These are phyloP conservation scores for Camponotus fellah DNA, from an alignment of 2,888 invertebrate species.

Conservation along the genomic window DNA sequence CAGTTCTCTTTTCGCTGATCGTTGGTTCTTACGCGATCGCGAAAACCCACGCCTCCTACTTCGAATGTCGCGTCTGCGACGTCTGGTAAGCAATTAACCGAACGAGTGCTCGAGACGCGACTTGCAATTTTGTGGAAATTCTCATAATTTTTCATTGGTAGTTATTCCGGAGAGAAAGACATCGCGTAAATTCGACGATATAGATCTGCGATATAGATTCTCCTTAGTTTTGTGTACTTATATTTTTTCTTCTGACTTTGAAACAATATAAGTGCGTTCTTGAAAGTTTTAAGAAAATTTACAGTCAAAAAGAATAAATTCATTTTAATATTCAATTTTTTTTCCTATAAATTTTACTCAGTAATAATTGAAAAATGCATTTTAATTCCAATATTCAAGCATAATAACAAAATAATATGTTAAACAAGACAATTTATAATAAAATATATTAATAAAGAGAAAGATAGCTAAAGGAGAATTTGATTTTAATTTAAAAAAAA, in stretches of 20 bases:
- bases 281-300: too few species aligned
- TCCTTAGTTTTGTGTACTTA: not conserved
- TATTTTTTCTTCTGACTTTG: not conserved
- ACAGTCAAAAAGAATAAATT: not conserved
- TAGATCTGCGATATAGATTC: not conserved
- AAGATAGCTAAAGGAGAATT: not conserved
- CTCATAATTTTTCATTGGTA: not conserved
- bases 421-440: not conserved
- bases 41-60: not conserved
- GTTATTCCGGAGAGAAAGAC: too few species aligned
- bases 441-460: not conserved
- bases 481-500: not conserved
- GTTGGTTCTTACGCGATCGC: not conserved
- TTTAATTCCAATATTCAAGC: not conserved
- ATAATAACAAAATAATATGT: not conserved
- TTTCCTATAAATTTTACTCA: not conserved
- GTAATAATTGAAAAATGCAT: not conserved
- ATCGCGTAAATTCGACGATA: not conserved
- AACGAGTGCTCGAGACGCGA: not conserved
- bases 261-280: not conserved
- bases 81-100: slow-evolving; percentile 27
- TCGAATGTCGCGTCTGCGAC: slow-evolving; percentile 26
- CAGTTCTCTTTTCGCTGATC: not conserved
- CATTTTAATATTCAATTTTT: not conserved
- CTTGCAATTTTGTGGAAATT: not conserved